A percentile compares a stretch with the other conserved stretches of the same genome.
phyloP scores from a whole-genome alignment of 2,113 vertebrate species.

The Picathartes gymnocephalus region DNA sequence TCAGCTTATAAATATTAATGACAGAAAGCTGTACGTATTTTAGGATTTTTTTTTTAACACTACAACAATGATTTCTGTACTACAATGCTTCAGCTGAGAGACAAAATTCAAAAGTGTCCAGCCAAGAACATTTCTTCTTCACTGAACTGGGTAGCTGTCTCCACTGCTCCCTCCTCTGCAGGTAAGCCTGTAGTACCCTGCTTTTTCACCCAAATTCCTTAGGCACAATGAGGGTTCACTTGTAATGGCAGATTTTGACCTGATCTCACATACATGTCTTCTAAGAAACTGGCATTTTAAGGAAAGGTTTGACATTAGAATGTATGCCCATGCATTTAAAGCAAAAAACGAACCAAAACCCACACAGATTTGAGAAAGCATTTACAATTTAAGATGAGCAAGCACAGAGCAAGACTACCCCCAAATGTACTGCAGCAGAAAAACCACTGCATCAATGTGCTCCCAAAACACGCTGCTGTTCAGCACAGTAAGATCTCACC shows the following conservation, averaged over 20 bases:
- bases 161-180: not conserved
- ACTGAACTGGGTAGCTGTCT: not conserved
- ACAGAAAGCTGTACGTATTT: not conserved
- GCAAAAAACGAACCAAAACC: not conserved
- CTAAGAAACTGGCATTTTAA: not conserved
- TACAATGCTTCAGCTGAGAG: not conserved
- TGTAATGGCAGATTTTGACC: not conserved
- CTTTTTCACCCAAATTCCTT: not conserved
- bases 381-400: not conserved
- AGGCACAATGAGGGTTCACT: not conserved
- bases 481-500: conserved; percentile 68
- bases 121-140: not conserved
- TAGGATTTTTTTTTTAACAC: not conserved
- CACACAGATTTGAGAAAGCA: not conserved
- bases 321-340: not conserved
- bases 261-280: not conserved
- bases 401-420: conserved; percentile 45
- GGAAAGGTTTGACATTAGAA: not conserved
- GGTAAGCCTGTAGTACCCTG: not conserved
- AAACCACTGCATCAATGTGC: not conserved
- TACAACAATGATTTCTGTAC: not conserved
- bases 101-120: not conserved
- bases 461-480: not conserved
- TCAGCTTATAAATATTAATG: not conserved
- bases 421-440: conserved; percentile 25